Evolutionary conservation across 2,888 invertebrate species (phyloP), one percentile per base, ranked within the genome.

Genomic region (Papilio demoleus): DNA sequence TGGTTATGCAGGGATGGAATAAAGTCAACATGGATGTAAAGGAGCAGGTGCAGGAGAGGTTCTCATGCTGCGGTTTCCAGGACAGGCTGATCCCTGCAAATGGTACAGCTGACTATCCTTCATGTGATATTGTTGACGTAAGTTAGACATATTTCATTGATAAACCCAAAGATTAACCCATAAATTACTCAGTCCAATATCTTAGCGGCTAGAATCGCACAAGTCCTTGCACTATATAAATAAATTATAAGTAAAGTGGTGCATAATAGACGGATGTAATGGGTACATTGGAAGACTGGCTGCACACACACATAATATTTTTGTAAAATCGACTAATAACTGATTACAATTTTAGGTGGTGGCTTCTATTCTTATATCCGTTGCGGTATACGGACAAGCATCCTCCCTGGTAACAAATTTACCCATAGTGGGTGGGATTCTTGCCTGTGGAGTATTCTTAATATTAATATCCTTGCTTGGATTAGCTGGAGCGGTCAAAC

Each of bases 361-460:
- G 74, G 97, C 98, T 64, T 96, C 97, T 84, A 95, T 99, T 77
- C 93, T 99, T 80, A 98, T 99, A 88, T 96, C 97, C 75, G 97
- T 98, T 69, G 97, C 97, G n/a, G 96, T 97, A 65, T 98, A 98
- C 91, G 97, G 97, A 75, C 94, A 97, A 79, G 96, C 96, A 14
- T 96, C 97, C 5, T 96, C 96, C 69, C 91, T 97, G 74, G 96
- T 98, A 34, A 96, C 97, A 65, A 97, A 97, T 91, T 92, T 98
- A 75, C 96, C 97, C 14, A 97, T 98, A 75, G 96, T 98, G 73
- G 98, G 98, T 63, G 98, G 98, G 27, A 97, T 99, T 78, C 93
- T 99, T 80, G 98, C 97, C 83, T 99, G 98, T 91, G 99, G 99
- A 58, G 95, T 99, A 58, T 97, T 99, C 83, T 94, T 99, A 61